Evolutionary conservation across 2,113 vertebrate species (phyloP), one percentile per base, ranked within the genome.

Genomic region (Zeus faber): DNA sequence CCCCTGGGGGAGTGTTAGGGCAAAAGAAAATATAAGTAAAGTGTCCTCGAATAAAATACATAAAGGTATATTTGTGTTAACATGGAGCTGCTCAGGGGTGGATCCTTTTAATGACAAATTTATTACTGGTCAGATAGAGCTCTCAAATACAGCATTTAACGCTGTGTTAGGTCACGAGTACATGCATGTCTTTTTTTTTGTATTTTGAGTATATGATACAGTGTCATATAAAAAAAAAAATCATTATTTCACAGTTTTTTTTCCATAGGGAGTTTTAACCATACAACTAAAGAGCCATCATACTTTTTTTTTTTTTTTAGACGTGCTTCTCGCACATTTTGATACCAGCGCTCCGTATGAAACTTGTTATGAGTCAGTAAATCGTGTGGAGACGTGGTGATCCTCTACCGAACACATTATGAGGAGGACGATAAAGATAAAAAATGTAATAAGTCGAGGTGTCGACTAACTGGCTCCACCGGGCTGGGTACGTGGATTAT

Each of bases 401-500:
- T 47, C 64, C 62, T 60, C 72, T 58, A 49, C 77, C 67, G 44
- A 66, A 69, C 25, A 67, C 74, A 72, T 35, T 77, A 77, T 79
- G 77, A 18, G 56, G 56, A 70, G 26, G 52, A 65, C 35, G 62
- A 69, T 41, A 71, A 63, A 59, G 56, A 78, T 80, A 77, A 51
- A 65, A 79, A 58, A 58, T 18, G n/a, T n/a, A n/a, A 82, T 52
- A 74, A 79, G 74, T 67, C 13, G 60, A 74, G 58, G 67, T 56
- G 72, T 59, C 39, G 66, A 70, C 53, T 61, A 67, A 56, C 18
- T 62, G 46, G 44, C 53, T 73, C 64, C 57, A 64, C 70, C 69
- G 65, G 58, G 76, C 50, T 83, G 67, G 53, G 59, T 62, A 78
- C 78, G 74, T 64, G 52, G 60, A 77, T 62, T 55, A 78, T 62